A percentile compares a stretch with the other conserved stretches of the same genome.
phyloP scores from a whole-genome alignment of 2,113 vertebrate genomes.

The Chloropsis hardwickii region DNA sequence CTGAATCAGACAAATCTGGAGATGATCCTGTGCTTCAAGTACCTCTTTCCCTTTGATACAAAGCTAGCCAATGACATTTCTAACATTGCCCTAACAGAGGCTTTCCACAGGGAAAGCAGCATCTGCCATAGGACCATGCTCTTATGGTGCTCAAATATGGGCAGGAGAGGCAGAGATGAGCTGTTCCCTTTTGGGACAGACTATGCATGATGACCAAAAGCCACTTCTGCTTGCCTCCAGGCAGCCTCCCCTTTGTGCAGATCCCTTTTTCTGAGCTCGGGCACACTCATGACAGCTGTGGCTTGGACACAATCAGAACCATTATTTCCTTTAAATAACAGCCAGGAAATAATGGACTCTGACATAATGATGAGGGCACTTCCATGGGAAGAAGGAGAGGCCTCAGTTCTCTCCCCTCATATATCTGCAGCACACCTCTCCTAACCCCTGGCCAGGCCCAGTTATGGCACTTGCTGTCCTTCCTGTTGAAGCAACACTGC shows the following conservation, averaged over 20 bases:
- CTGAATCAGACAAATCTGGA: background rate
- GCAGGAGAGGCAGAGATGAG: background rate
- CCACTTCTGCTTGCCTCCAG: background rate
- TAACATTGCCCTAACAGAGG: background rate
- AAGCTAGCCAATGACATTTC: background rate
- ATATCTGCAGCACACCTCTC: background rate
- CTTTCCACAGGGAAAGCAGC: background rate
- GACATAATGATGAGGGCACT: background rate
- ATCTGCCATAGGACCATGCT: background rate
- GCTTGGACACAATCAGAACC: background rate
- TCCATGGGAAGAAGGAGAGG: background rate
- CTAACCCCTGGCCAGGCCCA: background rate
- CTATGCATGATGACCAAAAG: background rate
- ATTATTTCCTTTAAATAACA: background rate
- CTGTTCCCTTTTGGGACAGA: background rate
- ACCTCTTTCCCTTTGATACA: background rate
- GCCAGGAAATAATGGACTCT: background rate
- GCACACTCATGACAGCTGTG: fast-evolving
- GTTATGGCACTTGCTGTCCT: background rate
- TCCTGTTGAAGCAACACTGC: background rate
- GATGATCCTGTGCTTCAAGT: background rate
- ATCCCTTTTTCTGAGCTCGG: background rate
- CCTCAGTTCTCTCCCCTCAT: background rate
- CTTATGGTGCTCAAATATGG: background rate
- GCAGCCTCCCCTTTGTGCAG: background rate